Percentiles rank a stretch among this genome's conserved stretches.
Evolutionary conservation across 2,888 invertebrate species (phyloP).

Genomic region (Caenorhabditis afra): DNA sequence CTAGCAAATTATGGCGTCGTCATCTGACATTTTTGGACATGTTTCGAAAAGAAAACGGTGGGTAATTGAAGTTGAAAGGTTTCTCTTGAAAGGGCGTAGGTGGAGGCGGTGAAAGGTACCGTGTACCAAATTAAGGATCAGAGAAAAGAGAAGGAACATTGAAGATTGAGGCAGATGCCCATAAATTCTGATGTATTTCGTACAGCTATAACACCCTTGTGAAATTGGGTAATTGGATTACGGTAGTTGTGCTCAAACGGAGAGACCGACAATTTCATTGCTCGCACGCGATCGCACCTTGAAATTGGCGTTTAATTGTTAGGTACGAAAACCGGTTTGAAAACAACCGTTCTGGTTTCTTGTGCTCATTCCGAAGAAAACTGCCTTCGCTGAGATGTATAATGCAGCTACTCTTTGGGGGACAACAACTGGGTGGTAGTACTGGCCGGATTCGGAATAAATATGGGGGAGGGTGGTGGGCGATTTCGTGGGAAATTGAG

Average conservation of each 20-base stretch:
- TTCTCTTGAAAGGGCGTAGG: constrained; percentile 20
- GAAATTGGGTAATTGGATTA: constrained; percentile 27
- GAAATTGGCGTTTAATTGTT: constrained; percentile 25
- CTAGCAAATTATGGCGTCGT: constrained; percentile 35
- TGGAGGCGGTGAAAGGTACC: background rate
- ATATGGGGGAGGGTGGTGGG: too few relatives aligned
- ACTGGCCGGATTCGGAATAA: too few relatives aligned
- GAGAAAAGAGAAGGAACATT: too few relatives aligned
- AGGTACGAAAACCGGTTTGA: constrained; percentile 9
- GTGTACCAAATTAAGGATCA: background rate
- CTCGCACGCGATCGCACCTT: background rate
- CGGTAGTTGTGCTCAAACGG: background rate
- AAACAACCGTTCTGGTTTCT: background rate
- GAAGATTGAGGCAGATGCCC: too few relatives aligned
- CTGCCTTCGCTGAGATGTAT: too few relatives aligned
- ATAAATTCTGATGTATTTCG: too few relatives aligned
- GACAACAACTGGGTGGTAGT: constrained; percentile 1
- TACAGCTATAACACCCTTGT: too few relatives aligned
- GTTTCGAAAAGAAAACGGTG: constrained; percentile 18
- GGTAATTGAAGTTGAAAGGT: background rate
- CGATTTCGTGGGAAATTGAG: too few relatives aligned
- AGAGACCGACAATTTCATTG: too few relatives aligned
- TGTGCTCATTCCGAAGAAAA: too few relatives aligned
- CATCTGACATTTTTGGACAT: constrained; percentile 54
- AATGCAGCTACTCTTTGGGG: too few relatives aligned